Base-by-base conservation (phyloP, 2,113 vertebrate genomes). In the Saimiri boliviensis region DNA sequence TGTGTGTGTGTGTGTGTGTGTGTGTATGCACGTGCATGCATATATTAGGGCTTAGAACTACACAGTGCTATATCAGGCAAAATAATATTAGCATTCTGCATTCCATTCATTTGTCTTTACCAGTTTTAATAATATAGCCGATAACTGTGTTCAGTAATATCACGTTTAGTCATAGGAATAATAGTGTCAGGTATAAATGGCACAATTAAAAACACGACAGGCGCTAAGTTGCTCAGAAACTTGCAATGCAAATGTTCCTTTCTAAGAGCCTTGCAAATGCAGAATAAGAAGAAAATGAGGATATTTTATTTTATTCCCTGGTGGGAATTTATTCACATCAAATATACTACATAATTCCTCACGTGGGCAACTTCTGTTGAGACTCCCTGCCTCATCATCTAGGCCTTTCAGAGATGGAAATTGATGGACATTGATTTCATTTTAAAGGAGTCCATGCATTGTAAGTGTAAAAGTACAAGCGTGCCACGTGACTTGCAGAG, bases 171-270 rank as follows among this genome's bases (percentile, higher is more conserved):
- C 93, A 88, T 94, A 96, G 95, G 81, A 88, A 96, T 97, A 96
- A 97, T 92, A 74, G 58, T 96, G 97, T 97, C 96, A 97, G 85
- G 97, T 97, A 98, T 94, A 97, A 98, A 98, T 97, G 93, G 60
- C 42, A 86, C 92, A 97, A 97, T 97, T 98, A 98, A 86, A 96
- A 97, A 95, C 92, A 86, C 97, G 95, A 94, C 30, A 94, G 93
- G 82, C 91, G 37, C n/a, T 92, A 89, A 83, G 90, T 88, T 96
- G 45, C 80, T 97, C 92, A 93, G 90, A 96, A 96, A 95, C 88
- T 94, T 94, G 85, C 81, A 97, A 70, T 86, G 82, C 37, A 66
- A 94, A 52, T 96, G 40, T 93, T 83, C 87, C 81, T 97, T 84
- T 85, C 88, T 96, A 60, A 94, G 94, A 93, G 76, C 2, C 76